Conservation (phyloP, 1,140 invertebrate genomes). For the Rhizoglyphus robini region DNA sequence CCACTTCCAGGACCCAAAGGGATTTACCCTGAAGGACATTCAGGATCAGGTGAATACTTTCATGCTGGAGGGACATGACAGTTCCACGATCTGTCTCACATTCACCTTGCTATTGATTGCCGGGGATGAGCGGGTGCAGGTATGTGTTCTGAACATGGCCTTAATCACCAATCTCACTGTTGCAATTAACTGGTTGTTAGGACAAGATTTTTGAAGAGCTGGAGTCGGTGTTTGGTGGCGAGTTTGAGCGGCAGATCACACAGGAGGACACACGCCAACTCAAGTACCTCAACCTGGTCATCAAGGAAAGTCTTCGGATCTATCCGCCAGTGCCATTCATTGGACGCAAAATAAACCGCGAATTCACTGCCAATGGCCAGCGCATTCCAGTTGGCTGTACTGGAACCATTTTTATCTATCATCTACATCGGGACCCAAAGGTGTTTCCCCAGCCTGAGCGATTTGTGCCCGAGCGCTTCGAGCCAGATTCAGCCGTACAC, state of each 20-base stretch:
- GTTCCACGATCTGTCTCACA: conserved; percentile 26
- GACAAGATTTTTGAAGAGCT: conserved; percentile 31
- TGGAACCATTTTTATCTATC: conserved; percentile 33
- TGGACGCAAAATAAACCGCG: conserved; percentile 31
- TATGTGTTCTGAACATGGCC: neutral
- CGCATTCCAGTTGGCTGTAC: conserved; percentile 34
- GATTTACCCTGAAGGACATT: conserved; percentile 48
- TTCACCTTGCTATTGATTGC: conserved; percentile 32
- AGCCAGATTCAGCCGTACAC: conserved; percentile 36
- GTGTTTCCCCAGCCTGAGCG: conserved; percentile 52
- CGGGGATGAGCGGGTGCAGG: conserved; percentile 33
- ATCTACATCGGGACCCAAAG: conserved; percentile 49
- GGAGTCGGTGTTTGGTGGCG: conserved; percentile 29
- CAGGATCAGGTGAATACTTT: conserved; percentile 70
- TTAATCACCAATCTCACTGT: neutral
- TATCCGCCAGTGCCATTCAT: conserved; percentile 47
- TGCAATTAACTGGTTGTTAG: conserved; percentile 18
- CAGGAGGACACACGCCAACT: conserved; percentile 33
- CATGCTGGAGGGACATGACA: conserved; percentile 41
- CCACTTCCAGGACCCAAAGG: conserved; percentile 36
- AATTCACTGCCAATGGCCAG: conserved; percentile 25
- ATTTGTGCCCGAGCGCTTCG: conserved; percentile 63
- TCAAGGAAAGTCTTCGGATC: conserved; percentile 50
- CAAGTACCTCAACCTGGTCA: conserved; percentile 37
- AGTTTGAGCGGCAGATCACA: conserved; percentile 27